Base-by-base conservation (phyloP, 2,888 invertebrate genomes). In the Microdon myrmicae region DNA sequence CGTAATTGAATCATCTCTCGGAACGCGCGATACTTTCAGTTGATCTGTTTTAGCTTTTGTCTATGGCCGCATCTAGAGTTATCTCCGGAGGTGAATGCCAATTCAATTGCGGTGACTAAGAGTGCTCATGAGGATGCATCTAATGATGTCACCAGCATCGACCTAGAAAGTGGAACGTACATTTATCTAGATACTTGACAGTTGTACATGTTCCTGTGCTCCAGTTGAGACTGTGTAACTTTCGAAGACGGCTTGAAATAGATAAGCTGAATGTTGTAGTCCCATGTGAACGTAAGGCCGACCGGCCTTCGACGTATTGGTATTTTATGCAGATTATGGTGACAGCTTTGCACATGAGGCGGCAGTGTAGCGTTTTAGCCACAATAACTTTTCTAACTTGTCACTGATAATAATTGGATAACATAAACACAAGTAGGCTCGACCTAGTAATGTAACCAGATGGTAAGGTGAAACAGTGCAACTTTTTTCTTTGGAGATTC, bases 251-350 rank as follows among this genome's bases (percentile, higher is more conserved):
- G 41, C 49, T 44, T 43, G 32, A 43, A 45, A 20, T 9, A 55
- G 61, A 61, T 61, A 49, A 38, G 43, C 49, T 39, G 45, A 43
- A 38, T 39, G 56, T 49, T 61, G 49, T 22, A 16, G 13, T 7
- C 4, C n/a, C n/a, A n/a, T n/a, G 31, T 10, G 39, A 20, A 16
- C 34, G 29, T 34, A 44, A 61, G 49, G 17, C 31, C 44, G 55
- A 22, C 39, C 39, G 56, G 56, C 61, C 26, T 44, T 44, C 38
- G 34, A 39, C 29, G 48, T 56, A 61, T 49, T 55, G 29, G 61
- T 20, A 45, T 56, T 61, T 61, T 61, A 61, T 61, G 61, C 55
- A 61, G 61, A 61, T 61, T 49, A 61, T 48, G 56, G 34, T 61
- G 26, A 47, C 37, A 39, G 37, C 20, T n/a, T n/a, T n/a, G n/a